These are phyloP conservation scores for Scaptomyza parva DNA, from an alignment of 2,888 invertebrate species.

Conservation along the genomic window DNA sequence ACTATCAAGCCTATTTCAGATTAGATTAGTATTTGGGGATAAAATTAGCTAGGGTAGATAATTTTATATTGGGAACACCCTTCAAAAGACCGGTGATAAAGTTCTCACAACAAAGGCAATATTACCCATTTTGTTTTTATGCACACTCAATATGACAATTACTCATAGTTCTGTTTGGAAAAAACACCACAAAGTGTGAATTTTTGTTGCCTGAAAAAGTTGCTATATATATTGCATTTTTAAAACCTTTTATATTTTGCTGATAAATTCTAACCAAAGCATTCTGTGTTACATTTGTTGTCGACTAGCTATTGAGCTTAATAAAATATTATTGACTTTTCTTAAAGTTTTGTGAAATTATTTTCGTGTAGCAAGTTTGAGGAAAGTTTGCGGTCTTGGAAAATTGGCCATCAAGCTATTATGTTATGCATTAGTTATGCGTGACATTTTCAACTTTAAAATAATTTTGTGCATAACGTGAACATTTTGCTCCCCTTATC, in stretches of 20 bases:
- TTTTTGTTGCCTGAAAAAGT: not conserved
- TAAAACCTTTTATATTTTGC: conserved; percentile 14
- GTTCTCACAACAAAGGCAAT: not conserved
- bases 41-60: not conserved
- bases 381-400: conserved; percentile 43
- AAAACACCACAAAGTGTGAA: not conserved
- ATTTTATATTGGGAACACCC: not conserved
- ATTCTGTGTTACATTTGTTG: conserved; percentile 23
- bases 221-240: not conserved
- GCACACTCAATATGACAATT: not conserved
- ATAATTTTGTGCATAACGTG: conserved; percentile 49
- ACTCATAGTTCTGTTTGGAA: not conserved
- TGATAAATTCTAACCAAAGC: not conserved
- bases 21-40: not conserved
- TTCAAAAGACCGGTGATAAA: not conserved
- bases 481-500: conserved; percentile 14
- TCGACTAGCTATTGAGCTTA: conserved; percentile 9
- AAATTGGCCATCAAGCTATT: conserved; percentile 41
- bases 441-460: conserved; percentile 46
- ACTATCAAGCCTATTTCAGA: not conserved
- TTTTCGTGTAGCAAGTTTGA: conserved; percentile 33
- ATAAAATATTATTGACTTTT: conserved; percentile 24
- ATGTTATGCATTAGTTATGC: conserved; percentile 32
- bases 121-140: not conserved
- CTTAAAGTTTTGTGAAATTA: conserved; percentile 19